Base-by-base conservation (phyloP, 2,888 invertebrate species). In the Camptogramma bilineatum region DNA sequence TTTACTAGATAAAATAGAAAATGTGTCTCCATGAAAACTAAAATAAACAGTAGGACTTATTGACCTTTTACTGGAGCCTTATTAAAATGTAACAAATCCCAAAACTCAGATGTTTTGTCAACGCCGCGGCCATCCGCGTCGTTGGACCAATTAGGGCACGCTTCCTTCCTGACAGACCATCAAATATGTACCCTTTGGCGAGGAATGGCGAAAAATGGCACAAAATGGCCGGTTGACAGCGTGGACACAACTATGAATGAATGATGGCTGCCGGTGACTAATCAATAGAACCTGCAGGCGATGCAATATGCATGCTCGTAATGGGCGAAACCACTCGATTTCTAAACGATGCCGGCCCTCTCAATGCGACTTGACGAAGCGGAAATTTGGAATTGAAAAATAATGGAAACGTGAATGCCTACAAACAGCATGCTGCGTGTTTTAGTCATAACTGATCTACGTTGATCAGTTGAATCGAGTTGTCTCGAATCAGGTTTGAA, bases 131-230 rank as follows among this genome's bases (percentile, higher is more conserved):
- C 71, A 73, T 28, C 28, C 28, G 28, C 28, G 28, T 28, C 28
- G 28, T 28, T 28, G 28, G 74, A 77, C 87, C 88, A 89, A 89
- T 88, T 89, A 90, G 84, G 83, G 73, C 71, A 63, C 64, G 74
- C 81, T 86, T 88, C 87, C 87, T 88, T 86, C 86, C 88, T 85
- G 82, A 78, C 79, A 75, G 83, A 76, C 80, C 83, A 88, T 90
- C 84, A 88, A 88, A 88, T 87, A 89, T 87, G 85, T 83, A 87
- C 77, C 73, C 82, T 80, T 74, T 76, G 79, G 78, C 76, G 77
- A 84, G 82, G 81, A 83, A 83, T 78, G 79, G 79, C 75, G 73
- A 79, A 80, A 83, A 82, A 77, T 65, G 63, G 58, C 65, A 67
- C 73, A 69, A 74, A 77, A 73, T 69, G 50, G 69, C 62, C 68